Conservation (phyloP, 2,113 vertebrate species). For the Elaphurus davidianus region DNA sequence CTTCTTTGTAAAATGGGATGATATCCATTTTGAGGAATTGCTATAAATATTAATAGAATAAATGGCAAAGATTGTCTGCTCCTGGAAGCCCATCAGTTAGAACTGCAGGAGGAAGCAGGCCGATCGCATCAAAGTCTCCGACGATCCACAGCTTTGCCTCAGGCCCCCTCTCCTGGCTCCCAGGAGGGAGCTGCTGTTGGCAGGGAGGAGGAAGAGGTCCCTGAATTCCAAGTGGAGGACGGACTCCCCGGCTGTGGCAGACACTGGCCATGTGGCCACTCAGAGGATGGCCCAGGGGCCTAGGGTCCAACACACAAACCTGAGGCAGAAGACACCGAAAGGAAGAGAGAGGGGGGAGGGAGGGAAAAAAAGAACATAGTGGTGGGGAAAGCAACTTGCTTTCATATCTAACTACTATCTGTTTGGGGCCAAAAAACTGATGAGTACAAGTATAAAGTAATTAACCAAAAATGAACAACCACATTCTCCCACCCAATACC, state of each 20-base stretch:
- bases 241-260: not conserved
- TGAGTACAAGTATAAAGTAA: not conserved
- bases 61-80: not conserved
- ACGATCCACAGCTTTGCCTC: not conserved
- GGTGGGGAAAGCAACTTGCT: too few species aligned
- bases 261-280: not conserved
- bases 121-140: not conserved
- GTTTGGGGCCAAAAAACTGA: not conserved
- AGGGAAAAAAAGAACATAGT: too few species aligned
- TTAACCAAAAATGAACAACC: not conserved
- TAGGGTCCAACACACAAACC: not conserved
- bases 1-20: not conserved
- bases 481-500: not conserved
- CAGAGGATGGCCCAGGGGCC: not conserved
- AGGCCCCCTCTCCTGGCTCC: not conserved
- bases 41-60: not conserved
- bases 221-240: not conserved
- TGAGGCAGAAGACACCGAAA: not conserved
- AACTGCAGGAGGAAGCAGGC: fast-evolving
- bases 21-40: not conserved
- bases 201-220: not conserved
- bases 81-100: not conserved
- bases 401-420: not conserved
- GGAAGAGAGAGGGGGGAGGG: not conserved
- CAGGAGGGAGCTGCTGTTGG: not conserved